Evolutionary conservation across 2,113 vertebrate genomes (phyloP).

Genomic region (Hepsetus odoe): DNA sequence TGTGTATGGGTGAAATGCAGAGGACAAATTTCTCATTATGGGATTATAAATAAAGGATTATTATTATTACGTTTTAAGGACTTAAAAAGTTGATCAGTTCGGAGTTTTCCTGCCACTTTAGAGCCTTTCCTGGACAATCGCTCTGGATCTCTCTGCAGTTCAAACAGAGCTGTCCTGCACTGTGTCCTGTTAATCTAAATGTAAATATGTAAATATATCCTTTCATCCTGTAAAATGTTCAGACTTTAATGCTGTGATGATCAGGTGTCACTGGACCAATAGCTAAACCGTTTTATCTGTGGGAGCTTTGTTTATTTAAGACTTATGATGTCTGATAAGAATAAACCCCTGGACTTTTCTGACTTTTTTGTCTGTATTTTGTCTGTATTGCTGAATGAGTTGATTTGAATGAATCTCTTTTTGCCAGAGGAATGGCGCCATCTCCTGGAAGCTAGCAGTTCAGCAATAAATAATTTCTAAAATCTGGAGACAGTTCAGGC

Average conservation of each 20-base stretch:
- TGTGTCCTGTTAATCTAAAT: constrained; percentile 37
- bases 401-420: too few species aligned
- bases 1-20: too few species aligned
- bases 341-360: constrained; percentile 33
- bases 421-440: neutral
- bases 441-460: neutral
- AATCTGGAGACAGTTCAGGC: too few species aligned
- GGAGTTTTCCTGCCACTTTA: neutral
- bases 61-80: too few species aligned
- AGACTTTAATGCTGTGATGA: constrained; percentile 17
- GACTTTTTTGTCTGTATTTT: neutral
- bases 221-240: constrained; percentile 18
- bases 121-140: constrained; percentile 1
- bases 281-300: constrained; percentile 43
- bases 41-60: too few species aligned
- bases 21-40: too few species aligned
- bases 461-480: too few species aligned
- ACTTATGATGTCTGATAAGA: too few species aligned
- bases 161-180: constrained; percentile 28
- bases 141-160: constrained; percentile 42
- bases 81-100: neutral
- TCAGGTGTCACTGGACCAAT: constrained; percentile 41
- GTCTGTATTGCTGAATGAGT: too few species aligned
- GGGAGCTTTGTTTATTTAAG: constrained; percentile 57
- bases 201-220: constrained; percentile 52